phyloP scores from a whole-genome alignment of 2,888 invertebrate species.

The Xylota segnis region DNA sequence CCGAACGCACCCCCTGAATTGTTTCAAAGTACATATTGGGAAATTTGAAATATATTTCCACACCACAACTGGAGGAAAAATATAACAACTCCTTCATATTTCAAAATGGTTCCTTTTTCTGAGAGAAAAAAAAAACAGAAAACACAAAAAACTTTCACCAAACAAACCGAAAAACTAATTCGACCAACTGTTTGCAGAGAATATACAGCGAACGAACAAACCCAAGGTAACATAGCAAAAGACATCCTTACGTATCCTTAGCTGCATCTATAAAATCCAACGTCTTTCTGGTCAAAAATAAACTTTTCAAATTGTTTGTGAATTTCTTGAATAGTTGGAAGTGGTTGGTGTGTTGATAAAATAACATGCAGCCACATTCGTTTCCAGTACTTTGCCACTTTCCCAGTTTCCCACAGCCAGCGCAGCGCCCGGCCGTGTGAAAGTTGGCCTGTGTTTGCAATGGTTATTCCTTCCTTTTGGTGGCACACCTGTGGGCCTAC shows the following conservation, averaged over 20 bases:
- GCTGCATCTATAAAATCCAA: slow-evolving; percentile 38
- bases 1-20: slow-evolving; percentile 13
- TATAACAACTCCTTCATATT: slow-evolving; percentile 26
- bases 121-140: slow-evolving; percentile 36
- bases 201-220: slow-evolving; percentile 12
- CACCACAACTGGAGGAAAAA: slow-evolving; percentile 17
- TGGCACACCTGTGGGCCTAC: slow-evolving; percentile 65
- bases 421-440: slow-evolving; percentile 10
- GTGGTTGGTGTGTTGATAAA: slow-evolving; percentile 70
- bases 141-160: slow-evolving; percentile 13
- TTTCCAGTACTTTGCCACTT: slow-evolving; percentile 23
- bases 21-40: neutral
- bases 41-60: neutral
- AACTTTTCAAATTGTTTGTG: slow-evolving; percentile 72
- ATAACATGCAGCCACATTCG: slow-evolving; percentile 66
- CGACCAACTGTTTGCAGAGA: slow-evolving; percentile 62
- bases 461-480: slow-evolving; percentile 1
- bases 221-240: slow-evolving; percentile 11
- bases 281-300: slow-evolving; percentile 74
- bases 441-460: slow-evolving; percentile 25
- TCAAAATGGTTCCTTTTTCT: too few species aligned
- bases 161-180: slow-evolving; percentile 71
- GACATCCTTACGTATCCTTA: neutral
- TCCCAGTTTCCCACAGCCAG: neutral
- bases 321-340: slow-evolving; percentile 72